Evolutionary conservation across 2,888 invertebrate genomes (phyloP).

Genomic region (Odontomyia ornata): DNA sequence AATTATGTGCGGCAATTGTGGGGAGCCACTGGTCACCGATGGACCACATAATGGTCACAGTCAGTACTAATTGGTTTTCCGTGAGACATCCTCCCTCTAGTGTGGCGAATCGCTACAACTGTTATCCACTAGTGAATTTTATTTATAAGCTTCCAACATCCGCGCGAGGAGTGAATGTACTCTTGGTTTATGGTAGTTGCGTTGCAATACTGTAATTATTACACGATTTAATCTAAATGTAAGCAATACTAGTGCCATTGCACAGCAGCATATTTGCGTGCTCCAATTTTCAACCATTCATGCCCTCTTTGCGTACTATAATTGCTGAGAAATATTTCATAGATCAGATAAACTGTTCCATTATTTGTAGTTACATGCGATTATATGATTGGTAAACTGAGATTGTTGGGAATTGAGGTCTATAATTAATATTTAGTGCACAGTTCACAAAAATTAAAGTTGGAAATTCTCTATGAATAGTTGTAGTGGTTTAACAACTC

Average conservation of each 20-base stretch:
- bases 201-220: background rate
- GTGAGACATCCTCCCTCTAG: conserved; percentile 3
- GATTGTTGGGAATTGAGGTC: no score
- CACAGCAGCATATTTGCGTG: background rate
- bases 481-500: no score
- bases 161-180: background rate
- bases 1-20: background rate
- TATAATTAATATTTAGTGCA: no score
- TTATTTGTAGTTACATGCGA: background rate
- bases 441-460: no score
- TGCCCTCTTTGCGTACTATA: background rate
- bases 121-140: background rate
- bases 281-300: background rate
- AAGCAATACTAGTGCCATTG: background rate
- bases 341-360: conserved; percentile 12
- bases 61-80: conserved; percentile 1
- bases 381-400: background rate
- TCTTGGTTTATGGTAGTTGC: no score
- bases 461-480: no score
- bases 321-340: background rate
- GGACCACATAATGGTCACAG: conserved; percentile 8
- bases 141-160: background rate
- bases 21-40: background rate
- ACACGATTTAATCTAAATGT: conserved; percentile 1
- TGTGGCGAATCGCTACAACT: background rate